These are phyloP conservation scores for Pyrochroa serraticornis DNA, from an alignment of 2,888 invertebrate genomes.

Conservation along the genomic window DNA sequence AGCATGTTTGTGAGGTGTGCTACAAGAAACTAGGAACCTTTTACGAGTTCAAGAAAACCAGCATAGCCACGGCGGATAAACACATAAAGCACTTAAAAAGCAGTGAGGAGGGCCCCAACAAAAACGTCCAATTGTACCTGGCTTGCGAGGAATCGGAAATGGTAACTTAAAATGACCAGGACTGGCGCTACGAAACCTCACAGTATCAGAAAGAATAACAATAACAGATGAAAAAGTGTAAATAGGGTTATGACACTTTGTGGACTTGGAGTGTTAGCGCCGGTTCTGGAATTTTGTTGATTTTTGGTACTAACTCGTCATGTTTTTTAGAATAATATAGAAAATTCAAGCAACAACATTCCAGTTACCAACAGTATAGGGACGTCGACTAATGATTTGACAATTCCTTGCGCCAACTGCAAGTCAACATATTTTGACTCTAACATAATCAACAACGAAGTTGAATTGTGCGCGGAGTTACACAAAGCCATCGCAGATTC, in stretches of 20 bases:
- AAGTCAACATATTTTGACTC: conserved; percentile 44
- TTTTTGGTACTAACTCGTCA: no score
- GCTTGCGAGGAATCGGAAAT: conserved; percentile 21
- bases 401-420: conserved; percentile 44
- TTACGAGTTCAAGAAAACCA: conserved; percentile 48
- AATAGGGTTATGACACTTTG: no score
- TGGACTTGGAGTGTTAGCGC: no score
- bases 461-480: conserved; percentile 47
- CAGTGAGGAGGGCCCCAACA: conserved; percentile 30
- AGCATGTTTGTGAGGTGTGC: conserved; percentile 54
- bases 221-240: no score
- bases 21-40: conserved; percentile 47
- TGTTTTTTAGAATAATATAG: conserved; percentile 9
- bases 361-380: conserved; percentile 15
- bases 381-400: conserved; percentile 48
- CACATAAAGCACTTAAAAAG: conserved; percentile 43
- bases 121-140: conserved; percentile 37
- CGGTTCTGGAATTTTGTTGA: background rate
- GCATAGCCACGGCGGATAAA: conserved; percentile 46
- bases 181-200: background rate
- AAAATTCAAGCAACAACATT: conserved; percentile 12
- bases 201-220: no score
- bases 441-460: conserved; percentile 44
- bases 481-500: conserved; percentile 49
- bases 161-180: conserved; percentile 1